A percentile compares a stretch with the other conserved stretches of the same genome.
phyloP scores from a whole-genome alignment of 2,113 vertebrate species.

The Lycaon pictus region DNA sequence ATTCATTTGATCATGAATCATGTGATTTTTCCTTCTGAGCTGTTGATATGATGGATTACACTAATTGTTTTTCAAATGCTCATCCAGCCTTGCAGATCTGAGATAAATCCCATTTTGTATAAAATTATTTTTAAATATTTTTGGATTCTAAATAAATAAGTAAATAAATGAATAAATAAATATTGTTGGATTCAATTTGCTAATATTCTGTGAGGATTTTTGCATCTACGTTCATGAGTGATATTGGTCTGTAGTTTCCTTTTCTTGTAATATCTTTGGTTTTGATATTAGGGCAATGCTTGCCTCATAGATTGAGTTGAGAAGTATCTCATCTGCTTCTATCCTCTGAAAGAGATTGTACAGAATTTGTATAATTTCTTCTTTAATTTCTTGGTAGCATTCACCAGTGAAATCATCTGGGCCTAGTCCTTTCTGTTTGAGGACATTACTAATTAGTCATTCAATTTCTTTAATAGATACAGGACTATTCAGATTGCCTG shows the following conservation, averaged over 20 bases:
- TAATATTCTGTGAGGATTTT: not conserved
- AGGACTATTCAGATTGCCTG: not conserved
- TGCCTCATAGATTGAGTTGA: not conserved
- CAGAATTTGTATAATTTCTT: not conserved
- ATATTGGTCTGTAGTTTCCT: not conserved
- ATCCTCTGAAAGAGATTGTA: not conserved
- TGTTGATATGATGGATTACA: not conserved
- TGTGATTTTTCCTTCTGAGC: not conserved
- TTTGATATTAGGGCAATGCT: not conserved
- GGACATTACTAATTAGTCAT: not conserved
- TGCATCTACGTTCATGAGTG: not conserved
- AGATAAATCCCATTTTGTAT: not conserved
- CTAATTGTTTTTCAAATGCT: not conserved
- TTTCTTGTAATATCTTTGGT: not conserved
- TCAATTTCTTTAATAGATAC: not conserved
- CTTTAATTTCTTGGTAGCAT: not conserved
- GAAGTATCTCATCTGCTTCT: not conserved
- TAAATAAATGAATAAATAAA: too few species aligned
- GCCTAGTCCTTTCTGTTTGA: not conserved
- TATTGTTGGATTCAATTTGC: not conserved
- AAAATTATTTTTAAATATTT: too few species aligned
- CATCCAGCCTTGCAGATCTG: not conserved
- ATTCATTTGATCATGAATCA: not conserved
- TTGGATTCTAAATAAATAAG: too few species aligned
- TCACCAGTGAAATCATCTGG: not conserved